Percentiles rank a stretch among this genome's conserved stretches.
phyloP scores from a whole-genome alignment of 92 coral and sea anemone species.

The Hydrozoanthus gracilis region DNA sequence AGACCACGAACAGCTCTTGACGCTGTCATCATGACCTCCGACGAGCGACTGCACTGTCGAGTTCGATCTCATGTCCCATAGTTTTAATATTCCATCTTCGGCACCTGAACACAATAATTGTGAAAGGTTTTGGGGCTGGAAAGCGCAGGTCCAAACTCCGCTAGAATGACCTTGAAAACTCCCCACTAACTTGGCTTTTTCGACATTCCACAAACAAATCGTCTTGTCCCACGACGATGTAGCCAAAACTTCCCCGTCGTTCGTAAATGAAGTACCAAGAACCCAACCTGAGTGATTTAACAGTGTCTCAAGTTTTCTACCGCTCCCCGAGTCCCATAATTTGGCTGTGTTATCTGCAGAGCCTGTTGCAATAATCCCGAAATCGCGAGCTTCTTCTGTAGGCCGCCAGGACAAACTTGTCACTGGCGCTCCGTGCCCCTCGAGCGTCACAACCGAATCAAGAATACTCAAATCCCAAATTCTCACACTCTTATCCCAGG shows the following conservation, averaged over 20 bases:
- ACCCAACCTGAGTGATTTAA: conserved; percentile 84
- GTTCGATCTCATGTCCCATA: conserved; percentile 89
- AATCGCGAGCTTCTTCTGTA: conserved; percentile 31
- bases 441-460: conserved; percentile 75
- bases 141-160: conserved; percentile 96
- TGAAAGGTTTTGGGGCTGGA: conserved; percentile 66
- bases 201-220: conserved; percentile 74
- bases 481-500: conserved; percentile 92
- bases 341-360: conserved; percentile 91
- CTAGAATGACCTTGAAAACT: conserved; percentile 81
- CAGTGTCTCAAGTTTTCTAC: conserved; percentile 61
- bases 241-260: conserved; percentile 78
- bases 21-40: conserved; percentile 96
- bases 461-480: conserved; percentile 93
- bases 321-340: conserved; percentile 81
- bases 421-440: conserved; percentile 86
- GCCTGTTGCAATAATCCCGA: conserved; percentile 83
- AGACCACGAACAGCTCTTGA: conserved; percentile 93
- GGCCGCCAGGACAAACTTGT: conserved; percentile 84
- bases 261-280: conserved; percentile 83
- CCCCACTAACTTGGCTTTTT: conserved; percentile 71
- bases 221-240: conserved; percentile 93
- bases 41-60: conserved; percentile 80
- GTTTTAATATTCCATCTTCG: conserved; percentile 90
- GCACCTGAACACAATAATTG: conserved; percentile 93